phyloP scores from a whole-genome alignment of 2,888 invertebrate species.

The Megalurothrips usitatus region DNA sequence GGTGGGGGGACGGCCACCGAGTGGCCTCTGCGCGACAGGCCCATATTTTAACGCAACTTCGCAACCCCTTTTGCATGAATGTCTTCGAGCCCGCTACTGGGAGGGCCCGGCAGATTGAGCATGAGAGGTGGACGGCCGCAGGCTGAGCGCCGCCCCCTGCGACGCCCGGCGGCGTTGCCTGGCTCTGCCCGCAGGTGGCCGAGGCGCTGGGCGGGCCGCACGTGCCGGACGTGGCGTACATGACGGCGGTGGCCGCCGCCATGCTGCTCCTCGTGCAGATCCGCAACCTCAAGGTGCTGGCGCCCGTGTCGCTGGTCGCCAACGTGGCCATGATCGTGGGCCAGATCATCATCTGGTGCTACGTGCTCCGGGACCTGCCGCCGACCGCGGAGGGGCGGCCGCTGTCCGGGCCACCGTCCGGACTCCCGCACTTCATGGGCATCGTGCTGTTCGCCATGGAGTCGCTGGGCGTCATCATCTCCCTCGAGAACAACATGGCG shows the following conservation, averaged over 20 bases:
- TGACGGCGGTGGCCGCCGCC: constrained; percentile 41
- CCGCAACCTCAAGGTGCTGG: constrained; percentile 48
- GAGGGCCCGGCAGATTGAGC: no score
- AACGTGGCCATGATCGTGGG: constrained; percentile 51
- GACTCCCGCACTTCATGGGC: constrained; percentile 55
- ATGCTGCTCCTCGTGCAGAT: constrained; percentile 47
- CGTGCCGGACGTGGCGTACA: constrained; percentile 43
- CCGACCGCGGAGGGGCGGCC: constrained; percentile 38
- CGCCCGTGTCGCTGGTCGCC: constrained; percentile 53
- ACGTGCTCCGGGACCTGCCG: constrained; percentile 47
- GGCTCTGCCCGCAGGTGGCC: no score
- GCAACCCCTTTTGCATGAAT: no score
- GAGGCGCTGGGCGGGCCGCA: no score
- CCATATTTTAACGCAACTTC: no score
- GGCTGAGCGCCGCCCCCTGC: no score
- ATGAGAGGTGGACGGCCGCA: no score
- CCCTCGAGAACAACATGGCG: constrained; percentile 30
- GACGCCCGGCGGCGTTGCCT: no score
- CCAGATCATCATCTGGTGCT: constrained; percentile 49
- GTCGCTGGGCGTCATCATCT: constrained; percentile 36
- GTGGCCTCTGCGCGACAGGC: no score
- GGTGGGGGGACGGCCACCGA: no score
- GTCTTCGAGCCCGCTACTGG: no score
- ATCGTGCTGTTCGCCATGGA: constrained; percentile 58
- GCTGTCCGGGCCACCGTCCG: constrained; percentile 39